Evolutionary conservation across 2,797 vertebrate species (phyloP), one percentile per base, ranked within the genome.

Genomic region (Odontamblyopus rebecca): DNA sequence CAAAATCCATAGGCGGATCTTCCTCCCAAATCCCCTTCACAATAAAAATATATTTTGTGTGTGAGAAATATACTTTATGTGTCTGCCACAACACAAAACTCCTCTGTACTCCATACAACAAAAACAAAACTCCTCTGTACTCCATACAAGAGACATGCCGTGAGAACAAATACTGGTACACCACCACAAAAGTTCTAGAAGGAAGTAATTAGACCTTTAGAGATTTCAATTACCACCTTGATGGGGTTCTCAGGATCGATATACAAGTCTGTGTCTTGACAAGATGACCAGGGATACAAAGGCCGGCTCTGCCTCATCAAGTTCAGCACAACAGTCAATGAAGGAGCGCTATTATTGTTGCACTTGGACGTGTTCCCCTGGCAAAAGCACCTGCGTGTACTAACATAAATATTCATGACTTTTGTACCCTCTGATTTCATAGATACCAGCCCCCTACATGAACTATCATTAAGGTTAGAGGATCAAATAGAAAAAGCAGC

Each of bases 141-240:
- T 29, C 27, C 12, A 60, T 27, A 13, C 27, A 78, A 59, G 71
- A 82, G 79, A 76, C 61, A 67, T 74, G 76, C 85, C 75, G 72
- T 56, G 60, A 79, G 77, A 82, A 73, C 75, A 80, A 67, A 15
- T 15, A 53, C 23, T 26, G 54, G 62, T 72, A 75, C 74, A 84
- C 69, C 68, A 61, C 76, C 67, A 62, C 75, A 85, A 77, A 75
- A 69, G 66, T 79, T 71, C 65, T 35, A 70, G 72, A 72, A 74
- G 79, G 74, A 89, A 85, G 79, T 84, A 89, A 88, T 92, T 90
- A 91, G 83, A 89, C 69, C 82, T 76, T 76, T 77, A 71, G 88
- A 91, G 85, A 88, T 91, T 92, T 93, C 89, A 91, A 90, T 91
- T 91, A 90, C 82, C 82, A 74, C 79, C 75, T 78, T 84, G 70